Evolutionary conservation across 1,140 invertebrate genomes (phyloP).

Genomic region (Antheraea mylitta): DNA sequence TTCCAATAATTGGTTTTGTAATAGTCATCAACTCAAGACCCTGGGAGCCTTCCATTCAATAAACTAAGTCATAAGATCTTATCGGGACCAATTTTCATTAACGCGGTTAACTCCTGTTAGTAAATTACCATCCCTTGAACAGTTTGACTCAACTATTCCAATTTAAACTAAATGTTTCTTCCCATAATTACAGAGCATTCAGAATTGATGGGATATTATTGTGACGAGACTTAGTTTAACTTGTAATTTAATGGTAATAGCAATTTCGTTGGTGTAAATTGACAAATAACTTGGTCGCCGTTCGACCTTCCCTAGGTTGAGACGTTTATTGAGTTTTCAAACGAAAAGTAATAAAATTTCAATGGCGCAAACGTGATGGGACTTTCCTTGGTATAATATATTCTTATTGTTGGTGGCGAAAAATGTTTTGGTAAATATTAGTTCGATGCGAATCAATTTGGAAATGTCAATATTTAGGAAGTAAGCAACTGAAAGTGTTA

Average conservation of each 20-base stretch:
- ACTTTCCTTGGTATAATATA: not conserved
- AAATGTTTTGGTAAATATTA: not conserved
- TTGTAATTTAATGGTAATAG: slow-evolving; percentile 8
- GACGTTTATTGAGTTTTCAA: slow-evolving; percentile 15
- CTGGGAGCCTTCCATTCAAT: slow-evolving; percentile 10
- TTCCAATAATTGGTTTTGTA: slow-evolving; percentile 3
- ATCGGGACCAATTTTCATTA: slow-evolving; percentile 23
- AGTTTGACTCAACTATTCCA: slow-evolving; percentile 37
- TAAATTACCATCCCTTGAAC: slow-evolving; percentile 27
- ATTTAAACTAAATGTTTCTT: slow-evolving; percentile 33
- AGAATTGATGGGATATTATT: slow-evolving; percentile 26
- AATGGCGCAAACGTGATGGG: slow-evolving; percentile 3
- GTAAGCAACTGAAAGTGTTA: no score
- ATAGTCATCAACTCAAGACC: slow-evolving; percentile 11
- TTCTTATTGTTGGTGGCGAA: not conserved
- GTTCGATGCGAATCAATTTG: not conserved
- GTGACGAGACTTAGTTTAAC: slow-evolving; percentile 12
- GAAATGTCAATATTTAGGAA: not conserved
- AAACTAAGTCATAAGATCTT: slow-evolving; percentile 15
- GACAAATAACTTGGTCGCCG: slow-evolving; percentile 4
- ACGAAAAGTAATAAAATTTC: slow-evolving; percentile 14
- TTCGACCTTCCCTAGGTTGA: slow-evolving; percentile 5
- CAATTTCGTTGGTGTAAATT: slow-evolving; percentile 14
- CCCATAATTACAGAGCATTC: slow-evolving; percentile 24
- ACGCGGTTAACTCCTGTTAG: slow-evolving; percentile 35